A percentile compares a stretch with the other conserved stretches of the same genome.
phyloP scores from a whole-genome alignment of 1,140 invertebrate species.

The Drosophila trapezifrons region DNA sequence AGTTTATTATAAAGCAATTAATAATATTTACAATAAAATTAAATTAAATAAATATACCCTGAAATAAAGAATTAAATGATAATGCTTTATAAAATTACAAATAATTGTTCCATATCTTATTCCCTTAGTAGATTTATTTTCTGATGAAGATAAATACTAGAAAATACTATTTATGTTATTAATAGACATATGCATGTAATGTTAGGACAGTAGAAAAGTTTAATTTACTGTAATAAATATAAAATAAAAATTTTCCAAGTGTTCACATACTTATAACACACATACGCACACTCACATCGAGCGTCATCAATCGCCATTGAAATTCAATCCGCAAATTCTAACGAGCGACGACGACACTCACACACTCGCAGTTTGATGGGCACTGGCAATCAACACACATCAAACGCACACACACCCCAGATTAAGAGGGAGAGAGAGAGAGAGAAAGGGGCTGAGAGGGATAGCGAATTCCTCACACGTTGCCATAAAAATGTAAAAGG shows the following conservation, averaged over 20 bases:
- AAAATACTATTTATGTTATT: no score
- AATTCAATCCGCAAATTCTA: constrained; percentile 80
- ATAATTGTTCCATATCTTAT: no score
- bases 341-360: constrained; percentile 63
- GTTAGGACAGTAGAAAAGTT: no score
- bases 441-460: not conserved
- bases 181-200: no score
- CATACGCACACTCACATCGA: constrained; percentile 21
- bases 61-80: not conserved
- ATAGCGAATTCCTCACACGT: constrained; percentile 62
- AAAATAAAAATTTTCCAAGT: not conserved
- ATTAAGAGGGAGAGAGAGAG: not conserved
- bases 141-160: no score
- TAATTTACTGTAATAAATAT: no score
- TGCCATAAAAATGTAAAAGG: constrained; percentile 83
- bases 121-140: no score
- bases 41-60: no score
- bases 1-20: no score
- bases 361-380: constrained; percentile 62
- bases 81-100: no score
- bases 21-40: no score
- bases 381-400: constrained; percentile 76
- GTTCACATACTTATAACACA: constrained; percentile 12
- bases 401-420: constrained; percentile 57
- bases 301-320: constrained; percentile 80